These are phyloP conservation scores for Calephelis nemesis DNA, from an alignment of 1,140 invertebrate species.

Conservation along the genomic window DNA sequence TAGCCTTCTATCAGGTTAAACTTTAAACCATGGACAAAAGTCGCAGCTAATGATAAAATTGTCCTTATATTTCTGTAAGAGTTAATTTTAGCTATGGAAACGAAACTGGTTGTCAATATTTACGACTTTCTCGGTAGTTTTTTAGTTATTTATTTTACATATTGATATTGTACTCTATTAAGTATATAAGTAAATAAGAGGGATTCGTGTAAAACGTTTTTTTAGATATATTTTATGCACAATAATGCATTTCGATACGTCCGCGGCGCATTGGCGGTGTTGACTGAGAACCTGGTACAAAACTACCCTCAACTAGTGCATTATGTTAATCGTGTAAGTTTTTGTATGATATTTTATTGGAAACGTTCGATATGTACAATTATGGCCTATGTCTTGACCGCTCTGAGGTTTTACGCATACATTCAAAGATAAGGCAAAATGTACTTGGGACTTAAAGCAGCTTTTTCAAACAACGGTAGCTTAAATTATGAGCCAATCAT, in stretches of 20 bases:
- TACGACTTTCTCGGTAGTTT: constrained; percentile 19
- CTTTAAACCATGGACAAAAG: no score
- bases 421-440: no score
- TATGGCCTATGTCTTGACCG: no score
- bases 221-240: constrained; percentile 65
- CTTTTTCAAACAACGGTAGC: no score
- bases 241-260: constrained; percentile 67
- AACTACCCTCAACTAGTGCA: constrained; percentile 67
- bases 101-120: background rate
- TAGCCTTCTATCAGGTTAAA: no score
- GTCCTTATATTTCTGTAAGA: constrained; percentile 3
- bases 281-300: constrained; percentile 70
- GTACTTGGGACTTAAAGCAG: no score
- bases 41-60: no score
- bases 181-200: constrained; percentile 39
- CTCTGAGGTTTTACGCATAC: no score
- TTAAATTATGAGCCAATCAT: no score
- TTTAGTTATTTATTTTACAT: constrained; percentile 56
- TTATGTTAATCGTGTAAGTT: constrained; percentile 65
- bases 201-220: constrained; percentile 50
- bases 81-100: background rate
- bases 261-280: constrained; percentile 39
- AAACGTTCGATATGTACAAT: constrained; percentile 37
- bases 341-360: constrained; percentile 65
- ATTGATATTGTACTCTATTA: constrained; percentile 40